These are phyloP conservation scores for Tubulanus polymorphus DNA, from an alignment of 2,888 invertebrate genomes.

Conservation along the genomic window DNA sequence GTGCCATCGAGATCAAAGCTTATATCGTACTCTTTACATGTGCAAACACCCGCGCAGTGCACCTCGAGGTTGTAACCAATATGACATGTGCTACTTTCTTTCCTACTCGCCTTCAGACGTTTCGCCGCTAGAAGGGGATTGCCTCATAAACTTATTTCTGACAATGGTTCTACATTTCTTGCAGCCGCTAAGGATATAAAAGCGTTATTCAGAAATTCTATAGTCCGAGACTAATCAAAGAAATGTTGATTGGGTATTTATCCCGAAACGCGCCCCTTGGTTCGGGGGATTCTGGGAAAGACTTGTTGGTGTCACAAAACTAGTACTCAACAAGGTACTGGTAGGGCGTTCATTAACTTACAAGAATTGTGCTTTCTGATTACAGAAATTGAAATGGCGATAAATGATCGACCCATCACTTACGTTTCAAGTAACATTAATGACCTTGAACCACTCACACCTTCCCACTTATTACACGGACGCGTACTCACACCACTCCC, in stretches of 20 bases:
- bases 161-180: constrained; percentile 19
- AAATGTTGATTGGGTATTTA: constrained; percentile 18
- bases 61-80: constrained; percentile 18
- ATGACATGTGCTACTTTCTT: no score
- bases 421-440: constrained; percentile 10
- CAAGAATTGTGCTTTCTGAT: constrained; percentile 16
- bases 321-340: constrained; percentile 13
- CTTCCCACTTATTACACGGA: constrained; percentile 16
- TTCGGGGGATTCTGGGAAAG: constrained; percentile 23
- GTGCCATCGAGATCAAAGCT: constrained; percentile 9
- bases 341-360: constrained; percentile 7
- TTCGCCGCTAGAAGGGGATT: constrained; percentile 15
- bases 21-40: constrained; percentile 21
- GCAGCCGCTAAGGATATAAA: constrained; percentile 9
- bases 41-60: constrained; percentile 17
- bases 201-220: not conserved
- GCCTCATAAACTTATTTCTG: constrained; percentile 16
- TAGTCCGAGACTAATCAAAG: constrained; percentile 5
- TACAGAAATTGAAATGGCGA: constrained; percentile 18
- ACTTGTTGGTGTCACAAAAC: constrained; percentile 16
- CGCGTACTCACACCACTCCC: constrained; percentile 11
- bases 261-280: constrained; percentile 19
- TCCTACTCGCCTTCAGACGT: no score
- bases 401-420: constrained; percentile 21
- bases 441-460: constrained; percentile 15